Conservation (phyloP, 2,888 invertebrate genomes). For the Steinernema hermaphroditum region DNA sequence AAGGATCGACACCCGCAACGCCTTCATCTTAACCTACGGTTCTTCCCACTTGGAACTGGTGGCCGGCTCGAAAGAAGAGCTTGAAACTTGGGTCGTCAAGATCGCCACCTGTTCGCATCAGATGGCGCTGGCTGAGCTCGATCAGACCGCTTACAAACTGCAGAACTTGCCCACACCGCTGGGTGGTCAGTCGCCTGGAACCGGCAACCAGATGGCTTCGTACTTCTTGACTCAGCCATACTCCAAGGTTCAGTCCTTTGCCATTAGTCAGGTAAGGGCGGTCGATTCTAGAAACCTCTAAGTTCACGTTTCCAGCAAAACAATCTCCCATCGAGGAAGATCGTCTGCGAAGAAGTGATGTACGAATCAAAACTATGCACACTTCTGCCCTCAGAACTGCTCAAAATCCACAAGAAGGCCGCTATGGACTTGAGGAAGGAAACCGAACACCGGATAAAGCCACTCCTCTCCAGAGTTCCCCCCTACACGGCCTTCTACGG, state of each 20-base stretch:
- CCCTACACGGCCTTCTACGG: neutral
- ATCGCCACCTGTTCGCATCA: slow-evolving; percentile 52
- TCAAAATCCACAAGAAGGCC: slow-evolving; percentile 53
- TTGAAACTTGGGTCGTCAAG: slow-evolving; percentile 62
- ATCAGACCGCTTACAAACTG: slow-evolving; percentile 57
- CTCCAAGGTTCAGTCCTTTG: slow-evolving; percentile 54
- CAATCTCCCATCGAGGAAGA: slow-evolving; percentile 55
- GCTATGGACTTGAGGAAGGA: slow-evolving; percentile 36
- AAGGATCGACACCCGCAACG: slow-evolving; percentile 32
- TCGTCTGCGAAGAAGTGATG: slow-evolving; percentile 57
- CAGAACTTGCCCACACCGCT: slow-evolving; percentile 45
- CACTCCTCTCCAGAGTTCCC: neutral
- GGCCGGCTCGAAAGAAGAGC: slow-evolving; percentile 44
- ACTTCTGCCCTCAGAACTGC: slow-evolving; percentile 58
- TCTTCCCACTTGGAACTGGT: slow-evolving; percentile 41
- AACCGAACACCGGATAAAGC: neutral
- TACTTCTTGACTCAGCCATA: slow-evolving; percentile 55
- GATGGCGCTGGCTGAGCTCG: slow-evolving; percentile 61
- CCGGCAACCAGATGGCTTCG: slow-evolving; percentile 15
- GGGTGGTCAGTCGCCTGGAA: slow-evolving; percentile 7
- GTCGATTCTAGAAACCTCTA: neutral
- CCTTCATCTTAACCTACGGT: slow-evolving; percentile 42
- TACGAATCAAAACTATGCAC: slow-evolving; percentile 61
- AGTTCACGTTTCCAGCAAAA: slow-evolving; percentile 46
- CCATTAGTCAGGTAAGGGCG: slow-evolving; percentile 55